phyloP scores from a whole-genome alignment of 2,888 invertebrate species.

The Drosophila testacea region DNA sequence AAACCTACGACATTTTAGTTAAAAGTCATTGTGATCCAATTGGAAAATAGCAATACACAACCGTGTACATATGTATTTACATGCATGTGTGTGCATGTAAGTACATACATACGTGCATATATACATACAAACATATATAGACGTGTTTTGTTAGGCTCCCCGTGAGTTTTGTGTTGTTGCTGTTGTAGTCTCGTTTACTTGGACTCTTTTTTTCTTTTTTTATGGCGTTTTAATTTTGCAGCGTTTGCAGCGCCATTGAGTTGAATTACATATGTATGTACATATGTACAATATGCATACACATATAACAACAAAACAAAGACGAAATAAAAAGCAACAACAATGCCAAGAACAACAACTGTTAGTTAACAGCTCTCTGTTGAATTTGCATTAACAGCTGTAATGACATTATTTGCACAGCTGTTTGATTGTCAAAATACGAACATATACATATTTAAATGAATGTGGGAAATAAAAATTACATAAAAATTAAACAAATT shows the following conservation, averaged over 20 bases:
- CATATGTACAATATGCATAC: neutral
- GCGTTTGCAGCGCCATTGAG: slow-evolving; percentile 26
- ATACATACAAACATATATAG: slow-evolving; percentile 15
- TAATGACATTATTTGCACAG: slow-evolving; percentile 60
- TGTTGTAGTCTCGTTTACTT: slow-evolving; percentile 31
- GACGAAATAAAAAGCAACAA: slow-evolving; percentile 17
- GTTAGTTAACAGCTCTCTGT: slow-evolving; percentile 52
- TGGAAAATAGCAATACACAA: slow-evolving; percentile 44
- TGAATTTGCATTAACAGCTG: slow-evolving; percentile 57
- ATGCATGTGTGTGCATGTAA: slow-evolving; percentile 18
- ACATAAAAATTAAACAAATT: slow-evolving; percentile 55
- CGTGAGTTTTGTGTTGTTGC: slow-evolving; percentile 38
- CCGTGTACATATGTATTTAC: slow-evolving; percentile 13
- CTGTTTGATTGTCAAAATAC: slow-evolving; percentile 37
- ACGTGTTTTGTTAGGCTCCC: slow-evolving; percentile 52
- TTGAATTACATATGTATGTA: slow-evolving; percentile 11
- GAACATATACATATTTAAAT: slow-evolving; percentile 6
- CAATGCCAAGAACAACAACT: slow-evolving; percentile 19
- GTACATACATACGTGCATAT: slow-evolving; percentile 13
- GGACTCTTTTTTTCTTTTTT: slow-evolving; percentile 23
- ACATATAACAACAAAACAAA: slow-evolving; percentile 33
- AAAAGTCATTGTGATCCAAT: slow-evolving; percentile 46
- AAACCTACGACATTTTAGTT: slow-evolving; percentile 23
- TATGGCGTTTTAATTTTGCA: slow-evolving; percentile 50
- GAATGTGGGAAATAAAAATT: slow-evolving; percentile 36